Evolutionary conservation across 2,113 vertebrate species (phyloP).

Genomic region (Calyptomena viridis): DNA sequence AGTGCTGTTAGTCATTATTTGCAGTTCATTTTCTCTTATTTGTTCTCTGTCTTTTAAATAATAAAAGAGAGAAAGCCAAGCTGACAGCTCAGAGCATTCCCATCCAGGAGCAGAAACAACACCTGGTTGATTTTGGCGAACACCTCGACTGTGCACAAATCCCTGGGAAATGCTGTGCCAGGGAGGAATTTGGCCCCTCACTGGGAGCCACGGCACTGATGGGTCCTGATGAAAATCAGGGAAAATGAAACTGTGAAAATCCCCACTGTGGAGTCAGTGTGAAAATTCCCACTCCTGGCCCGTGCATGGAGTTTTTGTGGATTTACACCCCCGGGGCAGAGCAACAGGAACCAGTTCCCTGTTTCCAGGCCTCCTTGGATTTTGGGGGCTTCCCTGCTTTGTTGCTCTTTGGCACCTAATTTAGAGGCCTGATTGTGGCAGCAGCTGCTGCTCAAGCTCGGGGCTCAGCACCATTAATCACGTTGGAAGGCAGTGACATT

Average conservation of each 20-base stretch:
- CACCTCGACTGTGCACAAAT: neutral
- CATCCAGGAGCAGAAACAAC: neutral
- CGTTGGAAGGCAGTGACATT: neutral
- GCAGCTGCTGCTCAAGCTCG: neutral
- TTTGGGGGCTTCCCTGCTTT: neutral
- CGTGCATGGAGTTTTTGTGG: neutral
- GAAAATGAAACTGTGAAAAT: neutral
- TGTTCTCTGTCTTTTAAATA: conserved; percentile 62
- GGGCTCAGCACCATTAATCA: neutral
- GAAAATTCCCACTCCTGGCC: neutral
- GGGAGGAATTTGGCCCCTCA: neutral
- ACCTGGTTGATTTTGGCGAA: neutral
- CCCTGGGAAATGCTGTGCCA: neutral
- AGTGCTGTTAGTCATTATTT: conserved; percentile 55
- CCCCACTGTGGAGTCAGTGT: neutral
- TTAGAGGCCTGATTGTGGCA: neutral
- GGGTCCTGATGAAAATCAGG: too few relatives aligned
- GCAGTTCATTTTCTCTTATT: conserved; percentile 64
- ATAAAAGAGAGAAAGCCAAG: neutral
- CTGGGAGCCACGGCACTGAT: accelerated
- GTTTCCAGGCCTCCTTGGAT: neutral
- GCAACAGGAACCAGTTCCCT: neutral
- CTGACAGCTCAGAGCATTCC: neutral
- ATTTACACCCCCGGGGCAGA: neutral
- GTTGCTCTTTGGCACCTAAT: neutral